These are phyloP conservation scores for Selenia dentaria DNA, from an alignment of 2,888 invertebrate genomes.

Conservation along the genomic window DNA sequence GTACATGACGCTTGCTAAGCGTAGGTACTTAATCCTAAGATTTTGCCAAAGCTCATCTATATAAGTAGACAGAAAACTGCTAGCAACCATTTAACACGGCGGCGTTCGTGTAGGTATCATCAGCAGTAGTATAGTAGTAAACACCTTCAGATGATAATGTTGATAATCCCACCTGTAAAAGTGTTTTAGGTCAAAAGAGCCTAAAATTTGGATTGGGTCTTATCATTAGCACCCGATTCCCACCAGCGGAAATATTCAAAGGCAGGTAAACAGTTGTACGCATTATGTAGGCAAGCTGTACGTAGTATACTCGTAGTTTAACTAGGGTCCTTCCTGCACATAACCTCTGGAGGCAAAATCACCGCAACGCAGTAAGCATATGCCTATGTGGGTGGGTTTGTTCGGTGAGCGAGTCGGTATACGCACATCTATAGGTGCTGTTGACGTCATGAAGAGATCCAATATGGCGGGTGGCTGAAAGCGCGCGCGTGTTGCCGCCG, in stretches of 20 bases:
- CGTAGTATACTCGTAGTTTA: neutral
- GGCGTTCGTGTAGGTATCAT: too few relatives aligned
- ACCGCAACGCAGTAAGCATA: conserved; percentile 13
- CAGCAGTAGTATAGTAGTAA: too few relatives aligned
- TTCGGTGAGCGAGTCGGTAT: conserved; percentile 2
- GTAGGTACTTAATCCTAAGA: too few relatives aligned
- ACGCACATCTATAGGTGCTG: conserved; percentile 30
- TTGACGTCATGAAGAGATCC: conserved; percentile 69
- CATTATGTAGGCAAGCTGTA: neutral
- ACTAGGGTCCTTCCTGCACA: conserved; percentile 4
- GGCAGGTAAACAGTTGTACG: conserved; percentile 4
- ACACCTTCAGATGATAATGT: too few relatives aligned
- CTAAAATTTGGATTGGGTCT: too few relatives aligned
- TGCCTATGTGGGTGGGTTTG: conserved; percentile 20
- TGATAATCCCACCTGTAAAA: too few relatives aligned
- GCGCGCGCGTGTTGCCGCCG: conserved; percentile 61
- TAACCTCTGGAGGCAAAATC: conserved; percentile 6
- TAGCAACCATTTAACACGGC: too few relatives aligned
- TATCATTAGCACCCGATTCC: conserved; percentile 3
- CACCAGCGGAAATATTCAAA: conserved; percentile 3
- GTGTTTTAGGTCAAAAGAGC: too few relatives aligned
- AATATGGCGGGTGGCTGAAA: conserved; percentile 71
- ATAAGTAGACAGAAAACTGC: too few relatives aligned
- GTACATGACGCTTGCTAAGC: too few relatives aligned
- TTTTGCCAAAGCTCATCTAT: too few relatives aligned